phyloP scores from a whole-genome alignment of 2,888 invertebrate genomes.

The Dromius quadrimaculatus region DNA sequence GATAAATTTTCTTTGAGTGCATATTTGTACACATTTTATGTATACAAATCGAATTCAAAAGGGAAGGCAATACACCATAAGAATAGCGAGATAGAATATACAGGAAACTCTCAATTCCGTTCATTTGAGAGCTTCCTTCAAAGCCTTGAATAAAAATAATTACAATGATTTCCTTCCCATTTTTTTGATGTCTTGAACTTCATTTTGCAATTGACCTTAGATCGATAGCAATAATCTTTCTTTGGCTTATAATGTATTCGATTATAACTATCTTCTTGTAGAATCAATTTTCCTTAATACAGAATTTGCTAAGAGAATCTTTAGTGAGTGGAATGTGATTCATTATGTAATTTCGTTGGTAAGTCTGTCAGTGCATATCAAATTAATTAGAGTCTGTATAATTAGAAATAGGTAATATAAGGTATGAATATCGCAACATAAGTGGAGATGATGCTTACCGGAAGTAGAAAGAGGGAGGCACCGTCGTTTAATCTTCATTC shows the following conservation, averaged over 20 bases:
- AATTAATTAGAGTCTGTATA: constrained; percentile 20
- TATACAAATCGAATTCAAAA: constrained; percentile 31
- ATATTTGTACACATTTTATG: constrained; percentile 37
- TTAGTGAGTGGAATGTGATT: too few relatives aligned
- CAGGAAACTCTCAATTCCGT: constrained; percentile 2
- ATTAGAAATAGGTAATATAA: constrained; percentile 25
- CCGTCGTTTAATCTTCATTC: background rate
- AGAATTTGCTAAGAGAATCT: too few relatives aligned
- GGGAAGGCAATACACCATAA: background rate
- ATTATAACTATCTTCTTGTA: too few relatives aligned
- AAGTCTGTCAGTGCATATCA: constrained; percentile 15
- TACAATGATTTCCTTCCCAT: too few relatives aligned
- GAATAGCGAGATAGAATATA: constrained; percentile 1
- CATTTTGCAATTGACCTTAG: too few relatives aligned
- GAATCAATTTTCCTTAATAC: too few relatives aligned
- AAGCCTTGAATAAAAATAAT: too few relatives aligned
- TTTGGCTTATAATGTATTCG: too few relatives aligned
- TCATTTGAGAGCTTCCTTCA: background rate
- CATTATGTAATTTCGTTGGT: too few relatives aligned
- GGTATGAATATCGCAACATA: constrained; percentile 4
- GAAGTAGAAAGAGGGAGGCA: background rate
- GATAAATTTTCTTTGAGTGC: constrained; percentile 34
- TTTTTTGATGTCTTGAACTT: too few relatives aligned
- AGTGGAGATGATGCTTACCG: constrained; percentile 22
- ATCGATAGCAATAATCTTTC: too few relatives aligned